Evolutionary conservation across 2,797 vertebrate genomes (phyloP), one percentile per base, ranked within the genome.

Genomic region (Geotrypetes seraphini): DNA sequence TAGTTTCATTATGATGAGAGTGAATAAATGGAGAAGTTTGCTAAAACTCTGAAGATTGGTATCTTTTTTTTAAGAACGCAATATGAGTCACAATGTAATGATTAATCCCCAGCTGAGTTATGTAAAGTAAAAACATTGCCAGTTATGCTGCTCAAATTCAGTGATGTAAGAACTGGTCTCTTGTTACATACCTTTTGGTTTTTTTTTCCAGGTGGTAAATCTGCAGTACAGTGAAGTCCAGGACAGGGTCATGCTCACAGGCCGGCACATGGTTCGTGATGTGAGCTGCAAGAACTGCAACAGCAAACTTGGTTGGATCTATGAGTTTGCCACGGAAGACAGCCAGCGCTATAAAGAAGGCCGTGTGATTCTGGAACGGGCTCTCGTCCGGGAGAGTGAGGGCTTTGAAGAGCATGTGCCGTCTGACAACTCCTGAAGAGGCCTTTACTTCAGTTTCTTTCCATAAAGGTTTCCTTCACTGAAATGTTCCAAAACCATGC

Each of bases 261-360:
- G 95, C 30, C 85, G 92, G 44, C 95, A 98, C 81, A 98, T 97
- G 94, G 95, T 98, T 57, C 83, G 92, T 11, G 95, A 97, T 0
- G 92, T 98, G 72, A 98, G 94, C 86, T 98, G 94, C 76, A 98
- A 97, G 73, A 97, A 96, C 86, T 97, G 94, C 85, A 97, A 94
- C 84, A 98, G 95, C 78, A 97, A 98, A 66, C 74, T 98, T 66
- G 95, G 94, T 7, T 98, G 95, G 95, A 96, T 97, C 82, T 98
- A 98, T 36, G 95, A 98, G 72, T 97, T 98, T 49, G 92, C 95
- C 27, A 97, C 95, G 0, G 95, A 98, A 79, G 93, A 97, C 78
- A 96, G 92, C 68, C 95, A 98, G 77, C 88, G 93, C 40, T 98
- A 98, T 71, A 98, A 98, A 62, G 95, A 97, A 41, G 93, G 95